Evolutionary conservation across 2,113 vertebrate genomes (phyloP).

Genomic region (Chlorodrepanis virens): DNA sequence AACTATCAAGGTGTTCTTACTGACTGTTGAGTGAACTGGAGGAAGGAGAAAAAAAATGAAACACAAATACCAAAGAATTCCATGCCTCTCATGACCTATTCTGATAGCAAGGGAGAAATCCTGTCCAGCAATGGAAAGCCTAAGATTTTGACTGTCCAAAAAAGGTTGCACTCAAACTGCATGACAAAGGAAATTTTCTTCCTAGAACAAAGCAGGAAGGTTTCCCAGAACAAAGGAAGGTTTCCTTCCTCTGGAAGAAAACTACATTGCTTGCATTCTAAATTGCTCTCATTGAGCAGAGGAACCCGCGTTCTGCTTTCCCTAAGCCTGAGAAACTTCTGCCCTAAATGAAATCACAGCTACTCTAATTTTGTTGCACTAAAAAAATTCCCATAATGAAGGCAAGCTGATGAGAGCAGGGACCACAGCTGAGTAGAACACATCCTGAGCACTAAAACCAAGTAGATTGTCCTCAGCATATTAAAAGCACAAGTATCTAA

Average conservation of each 20-base stretch:
- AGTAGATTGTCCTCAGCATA: not conserved
- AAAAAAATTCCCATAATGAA: not conserved
- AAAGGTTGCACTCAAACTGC: not conserved
- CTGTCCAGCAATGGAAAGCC: not conserved
- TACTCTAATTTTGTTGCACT: not conserved
- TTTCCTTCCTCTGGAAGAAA: not conserved
- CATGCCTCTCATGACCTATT: not conserved
- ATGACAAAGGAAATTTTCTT: not conserved
- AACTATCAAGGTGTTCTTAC: not conserved
- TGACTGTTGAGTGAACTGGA: not conserved
- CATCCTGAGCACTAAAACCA: not conserved
- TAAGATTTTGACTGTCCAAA: not conserved
- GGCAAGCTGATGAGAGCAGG: not conserved
- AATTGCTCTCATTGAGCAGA: not conserved
- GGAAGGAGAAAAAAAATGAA: not conserved
- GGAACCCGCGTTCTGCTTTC: fast-evolving
- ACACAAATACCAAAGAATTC: not conserved
- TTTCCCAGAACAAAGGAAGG: too few species aligned
- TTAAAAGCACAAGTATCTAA: not conserved
- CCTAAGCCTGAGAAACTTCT: not conserved
- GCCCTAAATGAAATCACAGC: not conserved
- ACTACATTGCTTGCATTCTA: not conserved
- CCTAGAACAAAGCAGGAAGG: not conserved
- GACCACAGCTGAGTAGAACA: not conserved
- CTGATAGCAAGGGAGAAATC: not conserved